A percentile compares a stretch with the other conserved stretches of the same genome.
Conservation (phyloP, 2,797 vertebrate species). For the Crossoptilon crossoptilon region DNA sequence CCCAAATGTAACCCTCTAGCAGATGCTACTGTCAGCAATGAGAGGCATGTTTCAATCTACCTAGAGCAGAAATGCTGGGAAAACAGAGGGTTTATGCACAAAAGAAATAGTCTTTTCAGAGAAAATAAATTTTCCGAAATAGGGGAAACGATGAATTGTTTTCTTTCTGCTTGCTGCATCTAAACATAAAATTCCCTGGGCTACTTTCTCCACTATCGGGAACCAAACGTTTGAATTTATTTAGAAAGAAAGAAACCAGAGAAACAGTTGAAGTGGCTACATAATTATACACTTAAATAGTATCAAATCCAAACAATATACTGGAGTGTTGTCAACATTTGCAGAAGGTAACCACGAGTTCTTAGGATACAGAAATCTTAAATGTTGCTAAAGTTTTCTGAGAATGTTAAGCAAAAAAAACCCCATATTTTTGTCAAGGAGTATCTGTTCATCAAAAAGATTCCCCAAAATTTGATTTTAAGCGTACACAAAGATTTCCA, state of each 20-base stretch:
- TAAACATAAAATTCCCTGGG: not conserved
- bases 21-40: constrained; percentile 11
- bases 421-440: not conserved
- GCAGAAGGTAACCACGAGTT: not conserved
- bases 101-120: not conserved
- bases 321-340: not conserved
- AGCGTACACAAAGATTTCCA: not conserved
- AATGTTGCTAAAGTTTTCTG: not conserved
- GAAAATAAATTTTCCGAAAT: not conserved
- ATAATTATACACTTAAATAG: accelerated
- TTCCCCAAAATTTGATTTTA: not conserved
- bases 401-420: not conserved
- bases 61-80: not conserved
- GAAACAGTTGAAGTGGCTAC: not conserved
- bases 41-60: not conserved
- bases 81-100: not conserved
- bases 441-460: not conserved
- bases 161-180: not conserved
- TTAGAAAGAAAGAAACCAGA: not conserved
- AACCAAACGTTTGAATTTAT: not conserved
- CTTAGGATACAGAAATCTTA: not conserved
- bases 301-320: not conserved
- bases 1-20: not conserved
- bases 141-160: not conserved
- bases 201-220: not conserved